Evolutionary conservation across 2,888 invertebrate species (phyloP), one percentile per base, ranked within the genome.

Genomic region (Apamea epomidion): DNA sequence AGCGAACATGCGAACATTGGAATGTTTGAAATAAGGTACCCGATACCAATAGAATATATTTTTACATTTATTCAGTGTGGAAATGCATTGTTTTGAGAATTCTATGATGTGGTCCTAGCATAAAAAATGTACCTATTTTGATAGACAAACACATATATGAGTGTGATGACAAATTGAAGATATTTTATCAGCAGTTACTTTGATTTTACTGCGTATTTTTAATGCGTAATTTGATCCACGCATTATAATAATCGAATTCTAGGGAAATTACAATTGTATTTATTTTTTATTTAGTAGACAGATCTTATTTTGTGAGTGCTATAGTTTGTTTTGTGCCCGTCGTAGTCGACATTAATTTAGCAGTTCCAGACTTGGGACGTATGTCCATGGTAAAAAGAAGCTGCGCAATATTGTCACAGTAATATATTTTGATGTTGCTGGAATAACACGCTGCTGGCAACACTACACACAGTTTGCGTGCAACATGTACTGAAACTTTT

Each of bases 231-330:
- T 58, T 25, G 12, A 70, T 64, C 45, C 16, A 45, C 29, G 37
- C 32, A 67, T 58, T 72, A n/a, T 79, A 58, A 58, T 69, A 70
- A 77, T 77, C 58, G 29, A 84, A 75, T 48, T 76, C 78, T 86
- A 86, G 84, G 67, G n/a, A 79, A 86, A 86, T 80, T 88, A 88
- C 80, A 68, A 78, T 86, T 88, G 84, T 90, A 90, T 91, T 90
- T 90, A 89, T 88, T 90, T 84, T 80, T 87, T 74, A 80, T 88
- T n/a, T 85, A 74, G 45, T 85, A 85, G 68, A 85, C 68, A 85
- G 80, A 76, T 83, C 78, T 87, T 88, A 83, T 68, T 83, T 83
- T 88, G 76, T 82, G 76, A 86, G 80, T 83, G 76, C n/a, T 67
- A 75, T 74, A 54, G 18, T 74, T 77, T 73, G n/a, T 67, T 64